phyloP scores from a whole-genome alignment of 2,797 vertebrate species.

The Vespertilio murinus region DNA sequence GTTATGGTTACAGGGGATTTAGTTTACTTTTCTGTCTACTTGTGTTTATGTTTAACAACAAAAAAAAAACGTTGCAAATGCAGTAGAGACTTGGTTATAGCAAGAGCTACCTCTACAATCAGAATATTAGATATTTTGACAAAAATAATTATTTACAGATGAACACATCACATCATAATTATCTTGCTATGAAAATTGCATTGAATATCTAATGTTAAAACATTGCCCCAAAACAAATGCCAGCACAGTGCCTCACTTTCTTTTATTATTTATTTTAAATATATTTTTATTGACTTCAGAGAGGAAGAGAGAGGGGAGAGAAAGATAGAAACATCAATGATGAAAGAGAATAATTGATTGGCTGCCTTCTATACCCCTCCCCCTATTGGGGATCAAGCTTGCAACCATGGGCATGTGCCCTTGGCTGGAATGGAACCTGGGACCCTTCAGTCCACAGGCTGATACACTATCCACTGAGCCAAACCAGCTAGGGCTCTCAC shows the following conservation, averaged over 20 bases:
- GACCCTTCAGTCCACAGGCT: too few species aligned
- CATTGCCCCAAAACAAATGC: background rate
- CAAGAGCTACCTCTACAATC: background rate
- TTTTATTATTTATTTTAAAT: background rate
- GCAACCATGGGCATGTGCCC: too few species aligned
- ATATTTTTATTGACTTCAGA: too few species aligned
- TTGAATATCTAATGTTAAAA: background rate
- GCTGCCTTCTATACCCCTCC: too few species aligned
- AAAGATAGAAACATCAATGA: too few species aligned
- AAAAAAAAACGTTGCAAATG: slow-evolving; percentile 29
- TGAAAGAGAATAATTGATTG: too few species aligned
- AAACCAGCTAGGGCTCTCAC: background rate
- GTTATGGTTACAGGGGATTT: background rate
- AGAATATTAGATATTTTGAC: background rate
- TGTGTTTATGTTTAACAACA: background rate
- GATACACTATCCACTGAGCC: too few species aligned
- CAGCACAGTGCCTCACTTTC: background rate
- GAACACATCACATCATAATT: background rate
- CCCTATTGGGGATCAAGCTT: too few species aligned
- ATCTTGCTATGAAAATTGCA: slow-evolving; percentile 6
- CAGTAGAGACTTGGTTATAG: background rate
- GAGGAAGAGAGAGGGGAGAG: too few species aligned
- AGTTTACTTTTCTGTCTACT: background rate
- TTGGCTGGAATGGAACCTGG: too few species aligned
- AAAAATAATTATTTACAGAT: background rate